phyloP scores from a whole-genome alignment of 2,113 vertebrate species.

The Ciconia maguari region DNA sequence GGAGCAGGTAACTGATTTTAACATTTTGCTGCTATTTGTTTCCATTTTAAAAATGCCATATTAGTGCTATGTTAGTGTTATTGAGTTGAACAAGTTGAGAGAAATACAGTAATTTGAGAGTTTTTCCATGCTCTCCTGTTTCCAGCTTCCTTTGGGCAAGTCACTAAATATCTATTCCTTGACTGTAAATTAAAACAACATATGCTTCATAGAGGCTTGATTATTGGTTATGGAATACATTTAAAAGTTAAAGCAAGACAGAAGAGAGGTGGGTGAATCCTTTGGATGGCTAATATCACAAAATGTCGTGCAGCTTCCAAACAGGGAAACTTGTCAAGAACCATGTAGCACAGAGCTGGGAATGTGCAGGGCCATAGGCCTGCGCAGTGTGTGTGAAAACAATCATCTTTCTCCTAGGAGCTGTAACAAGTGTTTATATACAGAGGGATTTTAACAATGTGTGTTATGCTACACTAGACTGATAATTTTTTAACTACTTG shows the following conservation, averaged over 20 bases:
- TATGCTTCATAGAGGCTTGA: background rate
- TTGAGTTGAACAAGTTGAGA: background rate
- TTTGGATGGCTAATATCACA: background rate
- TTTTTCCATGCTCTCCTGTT: background rate
- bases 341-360: background rate
- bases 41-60: fast-evolving
- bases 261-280: background rate
- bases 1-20: background rate
- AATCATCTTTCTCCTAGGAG: background rate
- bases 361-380: background rate
- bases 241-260: background rate
- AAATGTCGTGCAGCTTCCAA: background rate
- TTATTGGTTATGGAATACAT: background rate
- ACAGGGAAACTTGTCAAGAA: background rate
- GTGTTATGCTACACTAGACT: background rate
- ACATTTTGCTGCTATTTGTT: background rate
- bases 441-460: background rate
- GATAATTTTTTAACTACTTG: background rate
- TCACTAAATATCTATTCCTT: background rate
- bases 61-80: background rate
- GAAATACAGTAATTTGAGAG: background rate
- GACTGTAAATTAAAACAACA: background rate
- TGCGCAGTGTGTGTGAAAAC: background rate
- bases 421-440: background rate
- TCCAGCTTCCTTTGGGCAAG: background rate